phyloP scores from a whole-genome alignment of 2,888 invertebrate genomes.

The Mellilla xanthometata region DNA sequence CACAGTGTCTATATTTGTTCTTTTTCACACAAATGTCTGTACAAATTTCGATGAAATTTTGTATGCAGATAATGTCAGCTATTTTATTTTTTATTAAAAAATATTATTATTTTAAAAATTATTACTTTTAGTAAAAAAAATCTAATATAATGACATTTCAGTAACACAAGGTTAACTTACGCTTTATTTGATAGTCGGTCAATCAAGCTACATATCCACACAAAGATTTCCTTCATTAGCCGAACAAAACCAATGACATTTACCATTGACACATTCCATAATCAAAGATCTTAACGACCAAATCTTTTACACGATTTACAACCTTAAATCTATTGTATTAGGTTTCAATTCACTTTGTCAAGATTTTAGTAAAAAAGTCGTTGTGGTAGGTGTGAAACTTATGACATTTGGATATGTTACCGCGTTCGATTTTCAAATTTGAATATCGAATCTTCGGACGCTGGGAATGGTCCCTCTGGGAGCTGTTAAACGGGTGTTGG shows the following conservation, averaged over 20 bases:
- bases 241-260: constrained; percentile 77
- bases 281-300: constrained; percentile 36
- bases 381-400: constrained; percentile 62
- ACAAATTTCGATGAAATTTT: too few relatives aligned
- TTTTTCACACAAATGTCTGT: too few relatives aligned
- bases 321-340: fast-evolving
- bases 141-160: too few relatives aligned
- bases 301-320: constrained; percentile 1
- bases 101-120: too few relatives aligned
- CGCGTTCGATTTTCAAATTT: constrained; percentile 46
- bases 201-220: constrained; percentile 36
- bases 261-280: constrained; percentile 44
- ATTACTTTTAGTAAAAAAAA: too few relatives aligned
- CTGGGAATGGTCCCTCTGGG: constrained; percentile 26
- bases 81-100: too few relatives aligned
- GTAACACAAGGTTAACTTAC: too few relatives aligned
- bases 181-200: too few relatives aligned
- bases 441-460: constrained; percentile 51
- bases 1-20: too few relatives aligned
- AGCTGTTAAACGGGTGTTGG: constrained; percentile 11
- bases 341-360: constrained; percentile 24
- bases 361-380: constrained; percentile 18
- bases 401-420: constrained; percentile 68
- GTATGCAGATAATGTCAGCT: too few relatives aligned
- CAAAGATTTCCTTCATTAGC: constrained; percentile 61